Conservation (phyloP, 2,888 invertebrate species). For the Ceraclea dissimilis region DNA sequence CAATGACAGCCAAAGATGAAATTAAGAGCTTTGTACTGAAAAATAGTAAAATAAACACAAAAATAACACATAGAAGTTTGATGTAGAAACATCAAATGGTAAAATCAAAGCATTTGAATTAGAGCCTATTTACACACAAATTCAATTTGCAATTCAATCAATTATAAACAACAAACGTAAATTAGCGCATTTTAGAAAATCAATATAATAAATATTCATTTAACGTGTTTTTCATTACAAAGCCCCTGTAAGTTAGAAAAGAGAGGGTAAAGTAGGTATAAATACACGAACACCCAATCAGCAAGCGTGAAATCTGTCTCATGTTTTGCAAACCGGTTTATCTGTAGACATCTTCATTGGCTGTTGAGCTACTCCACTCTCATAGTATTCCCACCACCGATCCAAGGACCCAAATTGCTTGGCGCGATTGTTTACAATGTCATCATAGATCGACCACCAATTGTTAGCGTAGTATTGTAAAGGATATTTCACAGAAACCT, state of each 20-base stretch:
- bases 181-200: background rate
- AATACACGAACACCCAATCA: slow-evolving; percentile 14
- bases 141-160: too few relatives aligned
- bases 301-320: slow-evolving; percentile 13
- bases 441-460: slow-evolving; percentile 47
- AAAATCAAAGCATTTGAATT: background rate
- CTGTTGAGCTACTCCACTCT: slow-evolving; percentile 30
- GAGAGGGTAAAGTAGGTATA: background rate
- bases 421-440: slow-evolving; percentile 39
- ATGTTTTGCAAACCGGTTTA: slow-evolving; percentile 17
- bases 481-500: slow-evolving; percentile 41
- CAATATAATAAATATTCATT: background rate
- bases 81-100: background rate
- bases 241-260: background rate
- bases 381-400: slow-evolving; percentile 46
- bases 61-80: background rate
- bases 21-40: background rate
- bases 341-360: background rate
- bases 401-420: slow-evolving; percentile 45
- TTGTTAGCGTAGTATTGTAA: slow-evolving; percentile 45
- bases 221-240: slow-evolving; percentile 1
- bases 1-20: background rate
- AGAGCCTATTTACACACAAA: background rate
- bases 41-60: background rate
- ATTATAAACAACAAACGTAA: too few relatives aligned